Evolutionary conservation across 2,888 invertebrate genomes (phyloP).

Genomic region (Pocota personata): DNA sequence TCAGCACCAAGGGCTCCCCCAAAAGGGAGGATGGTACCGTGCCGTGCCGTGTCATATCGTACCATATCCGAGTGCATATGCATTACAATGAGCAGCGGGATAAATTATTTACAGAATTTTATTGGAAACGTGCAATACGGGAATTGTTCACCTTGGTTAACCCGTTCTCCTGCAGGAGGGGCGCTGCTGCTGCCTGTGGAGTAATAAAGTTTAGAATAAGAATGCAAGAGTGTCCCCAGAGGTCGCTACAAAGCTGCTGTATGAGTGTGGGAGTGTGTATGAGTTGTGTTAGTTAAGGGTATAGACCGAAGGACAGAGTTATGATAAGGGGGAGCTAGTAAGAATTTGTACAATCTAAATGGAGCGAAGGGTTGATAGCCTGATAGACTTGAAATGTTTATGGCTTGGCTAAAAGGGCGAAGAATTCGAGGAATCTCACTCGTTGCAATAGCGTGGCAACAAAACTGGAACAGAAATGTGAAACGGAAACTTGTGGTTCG

Average conservation of each 20-base stretch:
- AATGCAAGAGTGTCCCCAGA: conserved; percentile 66
- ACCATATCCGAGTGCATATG: conserved; percentile 70
- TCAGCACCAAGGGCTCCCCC: conserved; percentile 33
- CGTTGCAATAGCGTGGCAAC: conserved; percentile 28
- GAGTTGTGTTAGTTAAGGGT: conserved; percentile 3
- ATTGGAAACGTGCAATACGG: conserved; percentile 74
- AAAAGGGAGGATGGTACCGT: conserved; percentile 58
- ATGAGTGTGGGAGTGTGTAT: conserved; percentile 5
- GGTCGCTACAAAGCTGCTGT: conserved; percentile 27
- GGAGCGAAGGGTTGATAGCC: conserved; percentile 56
- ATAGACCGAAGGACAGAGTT: conserved; percentile 6
- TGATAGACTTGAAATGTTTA: conserved; percentile 69
- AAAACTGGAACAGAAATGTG: conserved; percentile 48
- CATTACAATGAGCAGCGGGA: conserved; percentile 70
- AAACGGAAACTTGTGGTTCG: conserved; percentile 63
- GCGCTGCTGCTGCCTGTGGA: conserved; percentile 6
- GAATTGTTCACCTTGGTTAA: conserved; percentile 70
- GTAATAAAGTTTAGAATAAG: conserved; percentile 59
- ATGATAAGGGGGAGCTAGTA: conserved; percentile 30
- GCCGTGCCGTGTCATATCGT: conserved; percentile 59
- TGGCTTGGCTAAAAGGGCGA: conserved; percentile 40
- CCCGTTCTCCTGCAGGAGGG: conserved; percentile 20
- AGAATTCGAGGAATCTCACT: conserved; percentile 58
- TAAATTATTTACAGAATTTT: conserved; percentile 73
- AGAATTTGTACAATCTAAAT: conserved; percentile 55